Conservation (phyloP, 1,140 invertebrate genomes). For the Diuraphis noxia region DNA sequence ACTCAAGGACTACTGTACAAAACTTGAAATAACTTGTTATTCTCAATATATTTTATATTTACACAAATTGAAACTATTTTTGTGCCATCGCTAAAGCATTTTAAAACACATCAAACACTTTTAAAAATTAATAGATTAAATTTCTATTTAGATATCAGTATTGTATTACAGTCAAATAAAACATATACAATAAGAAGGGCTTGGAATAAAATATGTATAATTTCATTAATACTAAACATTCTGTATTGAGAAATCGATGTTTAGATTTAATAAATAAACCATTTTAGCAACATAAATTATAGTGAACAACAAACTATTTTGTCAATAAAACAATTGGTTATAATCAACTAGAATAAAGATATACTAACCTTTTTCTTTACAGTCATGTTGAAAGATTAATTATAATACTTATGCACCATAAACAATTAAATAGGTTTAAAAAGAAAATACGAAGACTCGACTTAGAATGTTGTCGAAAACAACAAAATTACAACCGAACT, state of each 20-base stretch:
- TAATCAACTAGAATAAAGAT: background rate
- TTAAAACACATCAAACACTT: background rate
- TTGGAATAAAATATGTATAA: background rate
- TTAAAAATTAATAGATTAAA: background rate
- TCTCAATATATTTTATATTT: background rate
- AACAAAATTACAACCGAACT: background rate
- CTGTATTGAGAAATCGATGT: background rate
- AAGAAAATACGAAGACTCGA: background rate
- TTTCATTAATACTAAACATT: background rate
- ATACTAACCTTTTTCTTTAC: slow-evolving; percentile 45
- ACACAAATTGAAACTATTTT: background rate
- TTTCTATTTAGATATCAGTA: background rate
- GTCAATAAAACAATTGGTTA: background rate
- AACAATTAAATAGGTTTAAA: background rate
- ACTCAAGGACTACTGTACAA: background rate
- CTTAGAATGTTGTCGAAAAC: background rate
- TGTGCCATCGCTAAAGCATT: background rate
- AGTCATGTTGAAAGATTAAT: slow-evolving; percentile 3
- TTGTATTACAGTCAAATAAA: background rate
- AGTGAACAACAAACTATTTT: background rate
- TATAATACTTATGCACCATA: background rate
- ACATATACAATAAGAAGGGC: background rate
- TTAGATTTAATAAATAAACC: background rate
- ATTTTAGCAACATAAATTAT: background rate
- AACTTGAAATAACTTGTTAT: background rate